Percentiles rank a stretch among this genome's conserved stretches.
Evolutionary conservation across 1,140 invertebrate genomes (phyloP).

Genomic region (Onthophagus taurus): DNA sequence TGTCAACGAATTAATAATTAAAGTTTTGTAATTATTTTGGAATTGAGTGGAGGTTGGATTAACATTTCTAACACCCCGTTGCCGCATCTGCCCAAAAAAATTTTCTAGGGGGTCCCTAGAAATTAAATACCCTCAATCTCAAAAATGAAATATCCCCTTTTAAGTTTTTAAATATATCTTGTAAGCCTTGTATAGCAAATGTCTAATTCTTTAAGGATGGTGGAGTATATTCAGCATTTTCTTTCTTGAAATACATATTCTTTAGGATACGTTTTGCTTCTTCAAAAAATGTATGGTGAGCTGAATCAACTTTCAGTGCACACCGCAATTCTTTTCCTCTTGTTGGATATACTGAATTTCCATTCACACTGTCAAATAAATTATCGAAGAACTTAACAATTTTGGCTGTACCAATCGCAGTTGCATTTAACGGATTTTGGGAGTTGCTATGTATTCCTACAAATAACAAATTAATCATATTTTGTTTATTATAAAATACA

Average conservation of each 20-base stretch:
- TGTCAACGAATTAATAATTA: too few species aligned
- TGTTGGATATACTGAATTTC: neutral
- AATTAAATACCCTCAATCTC: neutral
- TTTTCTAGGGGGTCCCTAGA: neutral
- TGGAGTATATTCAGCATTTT: neutral
- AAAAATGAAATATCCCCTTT: neutral
- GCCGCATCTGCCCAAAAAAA: conserved; percentile 1
- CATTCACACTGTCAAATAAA: conserved; percentile 3
- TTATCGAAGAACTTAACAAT: neutral
- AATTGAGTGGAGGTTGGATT: conserved; percentile 2
- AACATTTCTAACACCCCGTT: neutral
- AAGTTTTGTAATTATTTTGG: too few species aligned
- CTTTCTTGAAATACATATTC: neutral
- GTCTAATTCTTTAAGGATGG: conserved; percentile 17
- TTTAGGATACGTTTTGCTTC: neutral
- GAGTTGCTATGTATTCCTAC: neutral
- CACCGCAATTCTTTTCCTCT: conserved; percentile 1
- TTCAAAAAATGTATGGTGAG: neutral
- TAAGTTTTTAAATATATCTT: neutral
- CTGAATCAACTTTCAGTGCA: neutral
- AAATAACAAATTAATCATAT: neutral
- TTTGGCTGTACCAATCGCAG: neutral
- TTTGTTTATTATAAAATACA: neutral
- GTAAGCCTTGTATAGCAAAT: conserved; percentile 10
- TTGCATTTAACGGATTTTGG: neutral